Evolutionary conservation across 2,113 vertebrate species (phyloP).

Genomic region (Phyllostomus hastatus): DNA sequence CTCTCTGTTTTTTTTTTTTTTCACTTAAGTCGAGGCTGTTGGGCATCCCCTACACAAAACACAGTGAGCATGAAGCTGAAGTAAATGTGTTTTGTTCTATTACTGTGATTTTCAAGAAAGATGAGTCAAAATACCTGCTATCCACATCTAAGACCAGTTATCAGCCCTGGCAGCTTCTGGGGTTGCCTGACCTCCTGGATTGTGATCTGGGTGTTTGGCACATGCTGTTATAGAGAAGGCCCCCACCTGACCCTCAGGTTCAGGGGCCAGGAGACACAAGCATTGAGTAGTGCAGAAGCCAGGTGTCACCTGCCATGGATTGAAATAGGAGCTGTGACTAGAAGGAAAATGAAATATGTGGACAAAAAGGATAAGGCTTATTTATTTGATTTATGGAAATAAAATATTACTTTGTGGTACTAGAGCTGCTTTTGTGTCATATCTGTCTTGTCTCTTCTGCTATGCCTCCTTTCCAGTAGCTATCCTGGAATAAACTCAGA

Average conservation of each 20-base stretch:
- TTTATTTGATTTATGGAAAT: conserved; percentile 20
- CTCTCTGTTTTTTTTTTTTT: background rate
- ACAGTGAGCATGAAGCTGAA: background rate
- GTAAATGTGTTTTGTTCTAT: conserved; percentile 49
- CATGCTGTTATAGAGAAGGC: background rate
- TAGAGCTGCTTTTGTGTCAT: background rate
- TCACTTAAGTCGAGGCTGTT: background rate
- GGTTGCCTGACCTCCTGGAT: background rate
- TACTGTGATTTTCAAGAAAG: conserved; percentile 57
- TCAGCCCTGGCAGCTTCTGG: background rate
- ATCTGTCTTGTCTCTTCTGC: background rate
- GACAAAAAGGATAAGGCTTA: background rate
- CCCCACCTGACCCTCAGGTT: background rate
- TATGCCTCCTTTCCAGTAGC: background rate
- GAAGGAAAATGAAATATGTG: background rate
- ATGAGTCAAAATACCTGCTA: conserved; percentile 60
- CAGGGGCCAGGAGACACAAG: background rate
- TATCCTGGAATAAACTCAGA: background rate
- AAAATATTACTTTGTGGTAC: background rate
- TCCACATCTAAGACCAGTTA: conserved; percentile 26
- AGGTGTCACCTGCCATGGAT: background rate
- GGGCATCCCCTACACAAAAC: background rate
- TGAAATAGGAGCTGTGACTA: background rate
- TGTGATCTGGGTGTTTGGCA: background rate
- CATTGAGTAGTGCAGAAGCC: background rate